phyloP scores from a whole-genome alignment of 2,888 invertebrate genomes.

The Oscheius myriophilus region DNA sequence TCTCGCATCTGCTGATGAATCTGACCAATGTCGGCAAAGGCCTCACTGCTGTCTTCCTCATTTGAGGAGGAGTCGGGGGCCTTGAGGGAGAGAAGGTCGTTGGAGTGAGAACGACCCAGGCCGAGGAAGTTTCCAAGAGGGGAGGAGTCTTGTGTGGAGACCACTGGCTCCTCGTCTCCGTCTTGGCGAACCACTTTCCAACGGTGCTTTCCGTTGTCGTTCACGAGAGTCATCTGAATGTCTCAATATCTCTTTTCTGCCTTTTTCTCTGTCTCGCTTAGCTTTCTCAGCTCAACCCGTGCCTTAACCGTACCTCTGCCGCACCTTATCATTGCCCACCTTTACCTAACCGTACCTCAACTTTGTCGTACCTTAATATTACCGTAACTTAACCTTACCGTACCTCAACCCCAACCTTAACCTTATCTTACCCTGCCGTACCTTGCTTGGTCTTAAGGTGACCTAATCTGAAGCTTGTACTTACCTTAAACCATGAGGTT shows the following conservation, averaged over 20 bases:
- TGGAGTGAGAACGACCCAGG: not conserved
- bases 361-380: too few species aligned
- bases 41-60: constrained; percentile 9
- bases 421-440: too few species aligned
- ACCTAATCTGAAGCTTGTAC: too few species aligned
- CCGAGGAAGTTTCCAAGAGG: not conserved
- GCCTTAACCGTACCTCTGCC: too few species aligned
- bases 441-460: too few species aligned
- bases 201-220: constrained; percentile 8
- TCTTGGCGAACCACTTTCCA: constrained; percentile 26
- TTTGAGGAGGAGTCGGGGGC: constrained; percentile 23
- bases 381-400: too few species aligned
- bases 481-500: too few species aligned
- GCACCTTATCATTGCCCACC: too few species aligned
- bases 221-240: constrained; percentile 15
- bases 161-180: constrained; percentile 22
- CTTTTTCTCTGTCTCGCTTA: not conserved
- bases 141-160: constrained; percentile 4
- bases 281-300: too few species aligned
- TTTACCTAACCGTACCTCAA: too few species aligned
- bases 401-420: too few species aligned
- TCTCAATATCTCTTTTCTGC: not conserved
- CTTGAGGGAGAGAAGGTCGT: constrained; percentile 19
- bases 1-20: constrained; percentile 20
- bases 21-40: constrained; percentile 1